Base-by-base conservation (phyloP, 1,140 invertebrate species). In the Lepidurus packardi region DNA sequence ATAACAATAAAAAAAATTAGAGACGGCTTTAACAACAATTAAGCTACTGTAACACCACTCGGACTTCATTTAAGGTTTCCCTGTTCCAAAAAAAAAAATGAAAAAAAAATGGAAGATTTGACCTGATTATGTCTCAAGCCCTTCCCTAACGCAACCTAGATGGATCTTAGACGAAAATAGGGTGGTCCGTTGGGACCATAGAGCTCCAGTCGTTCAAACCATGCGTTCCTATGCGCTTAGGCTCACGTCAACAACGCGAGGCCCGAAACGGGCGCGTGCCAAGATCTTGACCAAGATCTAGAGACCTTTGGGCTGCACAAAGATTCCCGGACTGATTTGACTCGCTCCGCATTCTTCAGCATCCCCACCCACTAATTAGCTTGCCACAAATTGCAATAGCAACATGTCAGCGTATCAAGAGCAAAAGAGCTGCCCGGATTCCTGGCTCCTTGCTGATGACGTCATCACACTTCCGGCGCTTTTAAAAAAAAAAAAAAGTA, bases 321-420 rank as follows among this genome's bases (percentile, higher is more conserved):
- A 21, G 16, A 65, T 65, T 65, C 53, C 53, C 13, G 53, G 53
- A 65, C 53, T 13, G 47, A 65, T 4, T 65, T 13, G 16, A 13
- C 21, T 65, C 9, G 21, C 53, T 65, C 53, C 53, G 13, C 53
- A 65, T 65, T 65, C 53, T 65, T 65, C 13, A 65, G 53, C 53
- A 65, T 65, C 53, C 53, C 53, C 53, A 65, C 53, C 53, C 53
- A 65, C 53, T 65, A 65, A 65, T 65, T 65, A 65, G 53, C 53
- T 65, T 65, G 8, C 53, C 53, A 65, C 53, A 65, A 65, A 65
- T 65, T 65, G 53, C 53, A 65, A 65, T 65, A 65, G 53, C 53
- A 65, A 65, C 53, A 65, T 65, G 53, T 65, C 53, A 65, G 53
- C 53, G 53, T 16, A 75, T 75, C 74, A 45, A 75, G 21, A 75